Evolutionary conservation across 1,140 invertebrate genomes (phyloP).

Genomic region (Plutomurus gul): DNA sequence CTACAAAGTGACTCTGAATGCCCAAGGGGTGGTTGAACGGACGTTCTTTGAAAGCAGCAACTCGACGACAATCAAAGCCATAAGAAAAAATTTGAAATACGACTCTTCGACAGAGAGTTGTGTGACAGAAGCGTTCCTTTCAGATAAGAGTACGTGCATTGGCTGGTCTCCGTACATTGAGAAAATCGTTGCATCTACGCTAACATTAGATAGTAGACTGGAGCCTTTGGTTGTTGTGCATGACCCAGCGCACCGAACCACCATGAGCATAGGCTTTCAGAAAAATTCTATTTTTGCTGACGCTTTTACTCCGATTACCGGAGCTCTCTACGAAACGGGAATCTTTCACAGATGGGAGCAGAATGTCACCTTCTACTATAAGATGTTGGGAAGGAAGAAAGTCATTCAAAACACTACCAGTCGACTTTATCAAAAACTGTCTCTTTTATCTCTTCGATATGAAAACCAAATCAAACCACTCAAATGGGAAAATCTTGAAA

Average conservation of each 20-base stretch:
- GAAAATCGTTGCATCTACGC: neutral
- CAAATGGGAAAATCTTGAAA: neutral
- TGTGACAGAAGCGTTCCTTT: neutral
- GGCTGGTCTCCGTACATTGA: neutral
- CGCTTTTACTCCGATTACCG: neutral
- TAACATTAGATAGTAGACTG: neutral
- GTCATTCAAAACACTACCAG: no score
- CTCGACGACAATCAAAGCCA: neutral
- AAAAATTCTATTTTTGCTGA: conserved; percentile 28
- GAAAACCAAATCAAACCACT: neutral
- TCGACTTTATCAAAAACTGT: neutral
- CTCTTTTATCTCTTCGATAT: neutral
- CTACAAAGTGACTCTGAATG: neutral
- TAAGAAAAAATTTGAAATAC: no score
- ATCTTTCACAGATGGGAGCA: conserved; percentile 1
- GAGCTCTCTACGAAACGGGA: conserved; percentile 10
- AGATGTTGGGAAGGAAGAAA: neutral
- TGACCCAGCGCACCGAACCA: neutral
- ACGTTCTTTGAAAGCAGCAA: neutral
- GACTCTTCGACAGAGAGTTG: neutral
- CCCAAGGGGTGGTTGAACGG: neutral
- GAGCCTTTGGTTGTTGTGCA: neutral
- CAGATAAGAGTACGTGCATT: neutral
- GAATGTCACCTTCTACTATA: neutral
- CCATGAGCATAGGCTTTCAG: conserved; percentile 12